Conservation (phyloP, 2,113 vertebrate species). For the Melanerpes aurifrons region DNA sequence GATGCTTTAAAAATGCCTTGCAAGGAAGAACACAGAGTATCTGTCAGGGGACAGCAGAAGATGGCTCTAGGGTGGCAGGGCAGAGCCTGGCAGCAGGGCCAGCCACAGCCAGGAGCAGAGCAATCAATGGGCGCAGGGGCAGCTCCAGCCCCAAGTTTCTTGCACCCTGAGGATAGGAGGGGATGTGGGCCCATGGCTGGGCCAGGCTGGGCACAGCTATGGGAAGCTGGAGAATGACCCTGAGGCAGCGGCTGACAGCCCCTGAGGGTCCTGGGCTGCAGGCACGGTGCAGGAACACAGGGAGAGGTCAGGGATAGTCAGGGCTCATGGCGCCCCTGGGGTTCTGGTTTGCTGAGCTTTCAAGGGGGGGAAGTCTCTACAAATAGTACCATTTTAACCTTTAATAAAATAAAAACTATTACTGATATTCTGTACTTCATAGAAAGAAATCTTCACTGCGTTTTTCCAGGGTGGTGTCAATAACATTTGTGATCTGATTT, state of each 20-base stretch:
- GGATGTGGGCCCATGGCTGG: rapidly evolving
- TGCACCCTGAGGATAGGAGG: not conserved
- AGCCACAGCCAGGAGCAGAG: rapidly evolving
- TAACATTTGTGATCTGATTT: not conserved
- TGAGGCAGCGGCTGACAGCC: rapidly evolving
- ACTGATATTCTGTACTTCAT: not conserved
- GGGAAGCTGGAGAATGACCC: not conserved
- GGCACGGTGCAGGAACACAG: rapidly evolving
- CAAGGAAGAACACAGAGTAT: not conserved
- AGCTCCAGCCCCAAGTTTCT: rapidly evolving
- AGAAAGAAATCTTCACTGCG: not conserved
- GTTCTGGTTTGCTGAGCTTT: not conserved
- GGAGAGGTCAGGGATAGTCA: not conserved
- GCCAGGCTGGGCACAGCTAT: not conserved
- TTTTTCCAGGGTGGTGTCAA: not conserved
- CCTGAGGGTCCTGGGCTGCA: rapidly evolving
- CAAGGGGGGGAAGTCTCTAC: not conserved
- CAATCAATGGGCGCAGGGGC: not conserved
- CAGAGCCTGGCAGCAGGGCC: not conserved
- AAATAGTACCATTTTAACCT: not conserved
- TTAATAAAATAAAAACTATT: not conserved
- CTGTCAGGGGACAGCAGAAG: not conserved
- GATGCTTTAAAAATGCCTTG: not conserved
- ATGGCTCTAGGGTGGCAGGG: rapidly evolving
- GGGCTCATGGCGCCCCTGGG: not conserved